Base-by-base conservation (phyloP, 2,113 vertebrate genomes). In the Perca flavescens region DNA sequence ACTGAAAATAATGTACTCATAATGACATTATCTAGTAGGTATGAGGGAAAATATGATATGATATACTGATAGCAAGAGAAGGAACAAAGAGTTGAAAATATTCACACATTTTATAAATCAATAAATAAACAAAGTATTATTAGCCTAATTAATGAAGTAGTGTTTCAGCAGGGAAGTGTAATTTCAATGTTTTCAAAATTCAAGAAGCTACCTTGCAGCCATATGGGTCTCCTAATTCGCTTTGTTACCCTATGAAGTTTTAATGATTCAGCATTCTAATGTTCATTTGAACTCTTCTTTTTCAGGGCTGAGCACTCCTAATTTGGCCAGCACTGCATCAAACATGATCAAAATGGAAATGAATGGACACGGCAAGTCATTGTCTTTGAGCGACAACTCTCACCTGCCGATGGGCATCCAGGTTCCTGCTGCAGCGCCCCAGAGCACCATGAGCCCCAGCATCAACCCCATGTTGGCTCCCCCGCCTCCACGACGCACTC, bases 261-360 rank as follows among this genome's bases (percentile, higher is more conserved):
- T 21, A 40, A 49, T 52, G 2, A 17, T 22, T 49, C 19, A 58
- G 21, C 6, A 31, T 75, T 63, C 2, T 70, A 63, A 94, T 95
- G 94, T 94, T 92, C 53, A 34, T 75, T 31, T 40, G 81, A 85
- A 92, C 93, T 96, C 89, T 96, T 91, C 92, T 94, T 94, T 96
- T 96, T 93, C 94, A 97, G 96, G 97, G 92, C 96, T 98, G 91
- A 96, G 92, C 87, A 95, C 96, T 91, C 96, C 97, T 83, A 97
- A 95, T 94, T 96, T 99, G 96, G 94, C 96, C 87, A 96, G 96
- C 95, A 95, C 97, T 43, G 94, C 96, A 87, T 96, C 97, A 86
- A 94, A 97, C 95, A 95, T 97, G 96, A 96, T 99, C 95, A 99
- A 99, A 96, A 96, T 98, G 95, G 98, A 99, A 93, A 96, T 99